phyloP scores from a whole-genome alignment of 2,113 vertebrate genomes.

The Osmerus mordax region DNA sequence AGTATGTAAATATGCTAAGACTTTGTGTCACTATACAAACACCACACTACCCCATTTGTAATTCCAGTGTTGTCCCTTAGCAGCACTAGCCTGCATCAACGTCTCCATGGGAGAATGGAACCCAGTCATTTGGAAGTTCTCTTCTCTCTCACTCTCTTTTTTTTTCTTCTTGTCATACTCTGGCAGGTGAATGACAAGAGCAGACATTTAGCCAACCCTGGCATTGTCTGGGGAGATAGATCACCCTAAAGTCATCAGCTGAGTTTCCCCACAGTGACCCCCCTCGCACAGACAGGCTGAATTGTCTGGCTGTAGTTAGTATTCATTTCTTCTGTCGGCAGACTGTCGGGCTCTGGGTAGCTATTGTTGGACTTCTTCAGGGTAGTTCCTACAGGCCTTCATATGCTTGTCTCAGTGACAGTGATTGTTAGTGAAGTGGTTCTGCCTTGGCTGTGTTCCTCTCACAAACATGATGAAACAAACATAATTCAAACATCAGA shows the following conservation, averaged over 20 bases:
- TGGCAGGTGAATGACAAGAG: conserved; percentile 65
- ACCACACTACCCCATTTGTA: no score
- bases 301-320: conserved; percentile 57
- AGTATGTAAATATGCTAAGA: no score
- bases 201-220: conserved; percentile 54
- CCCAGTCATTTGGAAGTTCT: background rate
- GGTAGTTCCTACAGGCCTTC: conserved; percentile 28
- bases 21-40: no score
- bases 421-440: conserved; percentile 37
- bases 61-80: no score
- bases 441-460: conserved; percentile 10
- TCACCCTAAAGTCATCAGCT: conserved; percentile 51
- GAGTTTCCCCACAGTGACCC: conserved; percentile 27
- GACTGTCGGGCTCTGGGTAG: conserved; percentile 42
- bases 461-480: conserved; percentile 13
- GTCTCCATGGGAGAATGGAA: no score
- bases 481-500: background rate
- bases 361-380: conserved; percentile 46
- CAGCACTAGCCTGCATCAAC: no score
- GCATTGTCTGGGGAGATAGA: conserved; percentile 54
- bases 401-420: conserved; percentile 43
- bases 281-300: conserved; percentile 47
- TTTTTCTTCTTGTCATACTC: conserved; percentile 25
- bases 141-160: background rate
- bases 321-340: conserved; percentile 56